phyloP scores from a whole-genome alignment of 1,140 invertebrate genomes.

The Camponotus pennsylvanicus region DNA sequence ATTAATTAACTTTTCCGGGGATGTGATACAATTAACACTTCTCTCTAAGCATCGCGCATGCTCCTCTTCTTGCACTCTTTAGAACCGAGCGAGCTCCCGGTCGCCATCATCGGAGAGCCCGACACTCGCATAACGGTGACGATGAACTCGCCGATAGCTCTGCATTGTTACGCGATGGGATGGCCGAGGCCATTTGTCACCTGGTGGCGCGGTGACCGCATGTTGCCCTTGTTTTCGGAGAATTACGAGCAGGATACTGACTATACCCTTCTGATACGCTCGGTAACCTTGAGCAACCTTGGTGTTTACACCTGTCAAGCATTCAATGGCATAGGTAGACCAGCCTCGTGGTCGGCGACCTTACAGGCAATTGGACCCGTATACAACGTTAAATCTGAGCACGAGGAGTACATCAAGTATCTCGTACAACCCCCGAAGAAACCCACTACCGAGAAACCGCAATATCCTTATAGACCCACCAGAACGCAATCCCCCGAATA shows the following conservation, averaged over 20 bases:
- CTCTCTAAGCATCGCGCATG: constrained; percentile 56
- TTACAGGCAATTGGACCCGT: constrained; percentile 91
- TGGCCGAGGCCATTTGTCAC: constrained; percentile 93
- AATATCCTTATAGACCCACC: constrained; percentile 85
- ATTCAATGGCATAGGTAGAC: constrained; percentile 93
- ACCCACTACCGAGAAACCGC: constrained; percentile 78
- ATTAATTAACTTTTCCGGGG: constrained; percentile 20
- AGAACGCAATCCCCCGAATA: constrained; percentile 78
- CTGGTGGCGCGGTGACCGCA: constrained; percentile 93
- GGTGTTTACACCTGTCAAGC: constrained; percentile 95
- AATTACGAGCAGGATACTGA: constrained; percentile 92
- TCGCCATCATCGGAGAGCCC: constrained; percentile 87
- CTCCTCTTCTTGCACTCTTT: constrained; percentile 66
- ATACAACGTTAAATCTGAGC: constrained; percentile 84
- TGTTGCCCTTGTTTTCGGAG: constrained; percentile 90
- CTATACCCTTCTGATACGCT: constrained; percentile 90
- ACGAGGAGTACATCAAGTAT: constrained; percentile 87
- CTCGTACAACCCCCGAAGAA: constrained; percentile 85
- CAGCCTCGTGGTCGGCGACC: constrained; percentile 91
- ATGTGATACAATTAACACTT: constrained; percentile 30
- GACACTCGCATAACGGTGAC: constrained; percentile 89
- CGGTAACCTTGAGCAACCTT: constrained; percentile 90
- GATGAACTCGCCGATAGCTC: constrained; percentile 89
- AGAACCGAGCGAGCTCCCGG: constrained; percentile 84
- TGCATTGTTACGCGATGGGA: constrained; percentile 94